Evolutionary conservation across 2,797 vertebrate genomes (phyloP).

Genomic region (Poliocrania exsul): DNA sequence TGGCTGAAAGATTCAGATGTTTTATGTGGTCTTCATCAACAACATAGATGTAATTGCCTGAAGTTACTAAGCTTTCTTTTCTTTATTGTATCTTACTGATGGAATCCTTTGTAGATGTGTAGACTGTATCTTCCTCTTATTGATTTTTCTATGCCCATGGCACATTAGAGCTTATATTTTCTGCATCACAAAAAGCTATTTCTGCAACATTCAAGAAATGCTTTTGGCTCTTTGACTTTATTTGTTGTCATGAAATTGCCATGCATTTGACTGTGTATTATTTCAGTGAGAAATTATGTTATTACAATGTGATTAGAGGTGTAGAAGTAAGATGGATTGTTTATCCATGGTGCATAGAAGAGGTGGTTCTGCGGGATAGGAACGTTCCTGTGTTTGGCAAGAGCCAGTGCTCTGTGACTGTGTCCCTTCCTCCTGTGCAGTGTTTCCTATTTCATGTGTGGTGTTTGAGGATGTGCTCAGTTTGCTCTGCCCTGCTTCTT

Average conservation of each 20-base stretch:
- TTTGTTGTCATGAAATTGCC: constrained; percentile 32
- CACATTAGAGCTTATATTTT: constrained; percentile 20
- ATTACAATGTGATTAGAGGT: not conserved
- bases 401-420: not conserved
- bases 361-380: not conserved
- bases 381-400: not conserved
- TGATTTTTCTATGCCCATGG: constrained; percentile 52
- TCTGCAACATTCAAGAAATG: not conserved
- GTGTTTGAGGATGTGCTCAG: not conserved
- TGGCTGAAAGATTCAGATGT: not conserved
- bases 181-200: constrained; percentile 32
- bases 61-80: constrained; percentile 55
- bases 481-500: not conserved
- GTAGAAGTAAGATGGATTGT: not conserved
- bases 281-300: not conserved
- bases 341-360: not conserved
- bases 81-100: constrained; percentile 40
- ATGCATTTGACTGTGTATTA: not conserved
- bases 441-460: not conserved
- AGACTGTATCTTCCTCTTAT: not conserved
- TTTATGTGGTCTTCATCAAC: constrained; percentile 22
- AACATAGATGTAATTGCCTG: constrained; percentile 44
- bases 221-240: constrained; percentile 28
- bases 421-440: not conserved
- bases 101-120: constrained; percentile 40